These are phyloP conservation scores for Mesaphorura yosii DNA, from an alignment of 1,140 invertebrate species.

Conservation along the genomic window DNA sequence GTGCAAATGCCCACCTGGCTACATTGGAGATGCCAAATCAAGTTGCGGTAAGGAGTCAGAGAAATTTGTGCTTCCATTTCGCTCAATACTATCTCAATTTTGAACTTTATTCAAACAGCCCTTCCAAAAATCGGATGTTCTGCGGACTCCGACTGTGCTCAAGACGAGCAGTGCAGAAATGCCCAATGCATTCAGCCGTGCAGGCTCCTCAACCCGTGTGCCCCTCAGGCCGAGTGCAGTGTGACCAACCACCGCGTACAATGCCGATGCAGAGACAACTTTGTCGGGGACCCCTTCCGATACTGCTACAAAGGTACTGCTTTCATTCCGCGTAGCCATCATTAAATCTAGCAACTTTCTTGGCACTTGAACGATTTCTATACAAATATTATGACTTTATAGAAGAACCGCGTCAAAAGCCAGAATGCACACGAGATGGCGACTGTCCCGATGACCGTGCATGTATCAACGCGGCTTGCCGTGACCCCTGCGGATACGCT, in stretches of 20 bases:
- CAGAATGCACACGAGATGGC: slow-evolving; percentile 31
- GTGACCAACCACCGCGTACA: slow-evolving; percentile 59
- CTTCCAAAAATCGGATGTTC: slow-evolving; percentile 48
- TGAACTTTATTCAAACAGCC: neutral
- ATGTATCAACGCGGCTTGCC: slow-evolving; percentile 62
- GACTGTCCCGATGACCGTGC: slow-evolving; percentile 63
- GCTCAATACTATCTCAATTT: too few relatives aligned
- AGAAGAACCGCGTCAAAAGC: too few relatives aligned
- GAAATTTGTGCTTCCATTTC: neutral
- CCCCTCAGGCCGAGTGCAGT: slow-evolving; percentile 61
- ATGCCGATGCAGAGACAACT: slow-evolving; percentile 56
- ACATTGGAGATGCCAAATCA: slow-evolving; percentile 67
- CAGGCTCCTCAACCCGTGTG: slow-evolving; percentile 57
- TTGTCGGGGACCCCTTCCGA: slow-evolving; percentile 62
- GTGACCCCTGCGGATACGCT: slow-evolving; percentile 60
- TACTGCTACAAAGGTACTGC: neutral
- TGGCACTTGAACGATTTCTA: too few relatives aligned
- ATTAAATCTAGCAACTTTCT: too few relatives aligned
- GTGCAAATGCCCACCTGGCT: slow-evolving; percentile 68
- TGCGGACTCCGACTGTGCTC: slow-evolving; percentile 55
- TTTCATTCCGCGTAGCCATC: too few relatives aligned
- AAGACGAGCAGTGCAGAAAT: slow-evolving; percentile 59
- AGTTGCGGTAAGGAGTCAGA: slow-evolving; percentile 45
- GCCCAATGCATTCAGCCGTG: slow-evolving; percentile 66
- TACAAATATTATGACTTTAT: too few relatives aligned